Percentiles rank a stretch among this genome's conserved stretches.
Conservation (phyloP, 2,888 invertebrate genomes). For the Leptopilina syphax region DNA sequence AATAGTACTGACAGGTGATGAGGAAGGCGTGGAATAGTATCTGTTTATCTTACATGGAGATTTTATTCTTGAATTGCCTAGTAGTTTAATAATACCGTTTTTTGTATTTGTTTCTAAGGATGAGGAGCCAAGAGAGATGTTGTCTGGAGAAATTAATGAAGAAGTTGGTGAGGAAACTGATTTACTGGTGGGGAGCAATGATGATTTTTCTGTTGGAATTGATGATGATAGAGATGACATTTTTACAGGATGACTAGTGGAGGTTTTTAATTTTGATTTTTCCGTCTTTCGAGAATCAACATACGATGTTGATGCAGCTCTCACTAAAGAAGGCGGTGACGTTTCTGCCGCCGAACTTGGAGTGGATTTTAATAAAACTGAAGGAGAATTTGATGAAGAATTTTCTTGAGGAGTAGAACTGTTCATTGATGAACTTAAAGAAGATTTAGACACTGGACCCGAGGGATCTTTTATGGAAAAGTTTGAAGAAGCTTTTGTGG, state of each 20-base stretch:
- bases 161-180: neutral
- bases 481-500: neutral
- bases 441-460: neutral
- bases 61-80: conserved; percentile 54
- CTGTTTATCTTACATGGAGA: conserved; percentile 51
- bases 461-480: neutral
- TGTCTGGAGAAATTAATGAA: conserved; percentile 5
- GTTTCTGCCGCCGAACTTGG: neutral
- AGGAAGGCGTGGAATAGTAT: conserved; percentile 57
- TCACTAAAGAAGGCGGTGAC: neutral
- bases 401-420: neutral
- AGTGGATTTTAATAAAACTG: neutral
- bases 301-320: neutral
- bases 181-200: neutral
- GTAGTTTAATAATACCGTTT: conserved; percentile 58
- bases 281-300: neutral
- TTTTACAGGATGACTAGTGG: conserved; percentile 55
- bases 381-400: neutral
- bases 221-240: conserved; percentile 29
- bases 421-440: neutral
- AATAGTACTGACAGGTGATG: conserved; percentile 59
- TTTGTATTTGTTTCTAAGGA: conserved; percentile 48
- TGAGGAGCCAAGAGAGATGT: neutral
- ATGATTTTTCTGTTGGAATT: neutral
- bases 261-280: conserved; percentile 22